phyloP scores from a whole-genome alignment of 37 sponge, comb jelly and placozoan genomes.

The Hormiphora californensis region DNA sequence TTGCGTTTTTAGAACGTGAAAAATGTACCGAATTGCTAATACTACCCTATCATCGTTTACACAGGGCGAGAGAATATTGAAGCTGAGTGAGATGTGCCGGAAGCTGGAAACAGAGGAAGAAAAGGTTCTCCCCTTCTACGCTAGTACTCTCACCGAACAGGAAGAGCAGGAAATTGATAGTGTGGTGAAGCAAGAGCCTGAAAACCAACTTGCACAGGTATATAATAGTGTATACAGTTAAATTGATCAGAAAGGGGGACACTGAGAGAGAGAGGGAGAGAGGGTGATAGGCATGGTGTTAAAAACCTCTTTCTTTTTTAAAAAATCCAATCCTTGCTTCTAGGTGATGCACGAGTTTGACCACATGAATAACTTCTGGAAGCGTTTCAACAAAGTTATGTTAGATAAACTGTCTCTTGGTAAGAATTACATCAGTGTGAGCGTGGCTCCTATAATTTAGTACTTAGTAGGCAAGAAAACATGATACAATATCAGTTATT shows the following conservation, averaged over 20 bases:
- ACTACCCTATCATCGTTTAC: not conserved
- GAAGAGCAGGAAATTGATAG: conserved; percentile 65
- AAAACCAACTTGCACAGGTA: conserved; percentile 70
- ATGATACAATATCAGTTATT: too few species aligned
- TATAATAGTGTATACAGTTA: not conserved
- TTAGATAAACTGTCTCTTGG: conserved; percentile 83
- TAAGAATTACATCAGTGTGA: too few species aligned
- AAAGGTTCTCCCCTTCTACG: conserved; percentile 91
- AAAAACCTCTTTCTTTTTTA: not conserved
- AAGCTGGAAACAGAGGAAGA: conserved; percentile 98
- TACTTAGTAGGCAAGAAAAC: too few species aligned
- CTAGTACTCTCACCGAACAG: conserved; percentile 67
- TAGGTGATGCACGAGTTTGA: conserved; percentile 80
- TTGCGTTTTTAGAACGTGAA: too few species aligned
- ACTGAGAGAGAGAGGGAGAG: not conserved
- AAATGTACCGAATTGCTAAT: too few species aligned
- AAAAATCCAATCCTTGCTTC: not conserved
- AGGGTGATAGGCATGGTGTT: not conserved
- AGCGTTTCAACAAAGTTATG: conserved; percentile 85
- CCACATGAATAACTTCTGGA: conserved; percentile 89
- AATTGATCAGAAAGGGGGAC: too few species aligned
- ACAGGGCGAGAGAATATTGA: conserved; percentile 73
- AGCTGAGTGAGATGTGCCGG: conserved; percentile 84
- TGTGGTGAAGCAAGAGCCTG: conserved; percentile 58
- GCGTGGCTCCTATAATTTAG: too few species aligned